Evolutionary conservation across 2,888 invertebrate genomes (phyloP).

Genomic region (Synergus gifuensis): DNA sequence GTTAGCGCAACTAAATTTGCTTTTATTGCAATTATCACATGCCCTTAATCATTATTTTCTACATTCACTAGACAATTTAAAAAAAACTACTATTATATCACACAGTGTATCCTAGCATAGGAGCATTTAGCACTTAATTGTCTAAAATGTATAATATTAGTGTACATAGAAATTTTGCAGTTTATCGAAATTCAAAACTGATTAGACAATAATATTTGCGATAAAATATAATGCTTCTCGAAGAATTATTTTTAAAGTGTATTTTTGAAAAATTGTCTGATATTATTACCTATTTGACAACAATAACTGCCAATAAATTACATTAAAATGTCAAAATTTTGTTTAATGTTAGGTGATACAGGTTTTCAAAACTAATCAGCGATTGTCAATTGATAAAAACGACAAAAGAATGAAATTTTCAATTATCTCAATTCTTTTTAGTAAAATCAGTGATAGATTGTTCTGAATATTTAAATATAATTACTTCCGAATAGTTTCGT

Average conservation of each 20-base stretch:
- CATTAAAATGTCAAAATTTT: background rate
- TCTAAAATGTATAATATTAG: background rate
- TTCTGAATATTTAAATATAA: background rate
- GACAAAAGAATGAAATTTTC: background rate
- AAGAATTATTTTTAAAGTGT: background rate
- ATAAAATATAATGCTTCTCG: constrained; percentile 34
- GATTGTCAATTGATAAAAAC: background rate
- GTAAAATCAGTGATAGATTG: background rate
- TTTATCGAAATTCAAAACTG: background rate
- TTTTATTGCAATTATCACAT: no score
- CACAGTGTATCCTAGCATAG: constrained; percentile 29
- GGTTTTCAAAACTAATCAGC: constrained; percentile 14
- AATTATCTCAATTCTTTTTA: background rate
- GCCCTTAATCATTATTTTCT: background rate
- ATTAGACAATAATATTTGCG: background rate
- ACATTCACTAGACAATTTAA: constrained; percentile 9
- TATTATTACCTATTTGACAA: background rate
- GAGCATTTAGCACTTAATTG: constrained; percentile 5
- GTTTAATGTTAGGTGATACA: background rate
- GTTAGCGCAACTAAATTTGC: no score
- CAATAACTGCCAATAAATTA: constrained; percentile 21
- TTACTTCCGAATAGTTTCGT: background rate
- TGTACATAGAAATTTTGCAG: constrained; percentile 16
- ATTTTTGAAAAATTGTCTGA: background rate
- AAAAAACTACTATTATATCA: constrained; percentile 35